Conservation (phyloP, 2,113 vertebrate genomes). For the Synodontis membranacea region DNA sequence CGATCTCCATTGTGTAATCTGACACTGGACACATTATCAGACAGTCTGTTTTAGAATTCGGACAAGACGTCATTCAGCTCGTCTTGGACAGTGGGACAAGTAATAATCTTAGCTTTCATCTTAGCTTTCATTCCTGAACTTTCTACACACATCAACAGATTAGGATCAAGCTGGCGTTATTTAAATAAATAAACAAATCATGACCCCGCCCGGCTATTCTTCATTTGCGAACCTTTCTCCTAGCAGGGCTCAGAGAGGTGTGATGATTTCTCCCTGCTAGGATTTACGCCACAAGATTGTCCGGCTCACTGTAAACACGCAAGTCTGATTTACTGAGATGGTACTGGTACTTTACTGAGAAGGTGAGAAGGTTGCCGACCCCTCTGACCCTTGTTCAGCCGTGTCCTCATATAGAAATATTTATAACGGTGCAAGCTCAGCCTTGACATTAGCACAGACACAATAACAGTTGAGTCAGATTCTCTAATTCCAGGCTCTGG, state of each 20-base stretch:
- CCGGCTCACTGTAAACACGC: slow-evolving; percentile 65
- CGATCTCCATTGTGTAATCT: not conserved
- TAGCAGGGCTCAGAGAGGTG: slow-evolving; percentile 22
- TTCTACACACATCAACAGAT: not conserved
- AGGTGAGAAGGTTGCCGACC: slow-evolving; percentile 52
- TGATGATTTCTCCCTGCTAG: slow-evolving; percentile 56
- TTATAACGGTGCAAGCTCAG: slow-evolving; percentile 28
- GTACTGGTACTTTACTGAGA: too few species aligned
- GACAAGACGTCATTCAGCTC: not conserved
- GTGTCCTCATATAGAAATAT: slow-evolving; percentile 64
- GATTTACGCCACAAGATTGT: slow-evolving; percentile 65
- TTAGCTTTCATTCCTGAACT: not conserved
- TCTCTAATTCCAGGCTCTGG: slow-evolving; percentile 48
- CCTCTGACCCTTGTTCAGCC: slow-evolving; percentile 67
- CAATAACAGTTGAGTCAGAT: slow-evolving; percentile 48
- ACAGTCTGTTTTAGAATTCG: not conserved
- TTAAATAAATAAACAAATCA: not conserved
- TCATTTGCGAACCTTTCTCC: not conserved
- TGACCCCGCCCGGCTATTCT: not conserved
- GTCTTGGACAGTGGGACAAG: too few species aligned
- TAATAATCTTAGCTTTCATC: not conserved
- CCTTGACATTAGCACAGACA: slow-evolving; percentile 32
- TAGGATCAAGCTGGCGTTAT: not conserved
- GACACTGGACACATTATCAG: not conserved
- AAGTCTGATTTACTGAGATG: slow-evolving; percentile 63